Evolutionary conservation across 2,113 vertebrate species (phyloP).

Genomic region (Istiophorus platypterus): DNA sequence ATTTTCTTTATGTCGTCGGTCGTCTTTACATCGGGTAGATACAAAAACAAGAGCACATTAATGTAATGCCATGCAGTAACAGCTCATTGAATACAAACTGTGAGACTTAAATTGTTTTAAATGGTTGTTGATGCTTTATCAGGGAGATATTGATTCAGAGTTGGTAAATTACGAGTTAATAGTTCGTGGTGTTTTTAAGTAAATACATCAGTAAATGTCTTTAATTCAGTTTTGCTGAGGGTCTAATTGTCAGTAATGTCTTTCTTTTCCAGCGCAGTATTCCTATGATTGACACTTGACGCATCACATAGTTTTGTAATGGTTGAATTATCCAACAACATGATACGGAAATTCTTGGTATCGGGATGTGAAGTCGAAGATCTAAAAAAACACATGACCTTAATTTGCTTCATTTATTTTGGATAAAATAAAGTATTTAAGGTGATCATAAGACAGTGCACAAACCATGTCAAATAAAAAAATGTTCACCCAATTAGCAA

Average conservation of each 20-base stretch:
- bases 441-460: neutral
- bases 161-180: neutral
- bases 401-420: neutral
- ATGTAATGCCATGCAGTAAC: conserved; percentile 32
- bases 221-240: conserved; percentile 11
- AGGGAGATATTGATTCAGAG: conserved; percentile 1
- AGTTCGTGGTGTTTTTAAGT: conserved; percentile 4
- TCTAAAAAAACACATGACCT: neutral
- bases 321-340: conserved; percentile 12
- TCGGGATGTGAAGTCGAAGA: neutral
- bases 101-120: conserved; percentile 33
- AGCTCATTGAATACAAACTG: conserved; percentile 18
- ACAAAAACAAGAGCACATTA: conserved; percentile 47
- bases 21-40: too few relatives aligned
- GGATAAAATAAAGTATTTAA: neutral
- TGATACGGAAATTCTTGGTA: neutral
- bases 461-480: conserved; percentile 4
- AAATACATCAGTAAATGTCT: conserved; percentile 24
- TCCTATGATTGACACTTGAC: conserved; percentile 8
- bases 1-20: too few relatives aligned
- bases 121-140: conserved; percentile 1
- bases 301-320: conserved; percentile 7
- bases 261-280: conserved; percentile 1
- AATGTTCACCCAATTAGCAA: conserved; percentile 16
- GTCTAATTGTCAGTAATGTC: conserved; percentile 24